Base-by-base conservation (phyloP, 2,888 invertebrate genomes). In the Sinodicranocentrus sp. region DNA sequence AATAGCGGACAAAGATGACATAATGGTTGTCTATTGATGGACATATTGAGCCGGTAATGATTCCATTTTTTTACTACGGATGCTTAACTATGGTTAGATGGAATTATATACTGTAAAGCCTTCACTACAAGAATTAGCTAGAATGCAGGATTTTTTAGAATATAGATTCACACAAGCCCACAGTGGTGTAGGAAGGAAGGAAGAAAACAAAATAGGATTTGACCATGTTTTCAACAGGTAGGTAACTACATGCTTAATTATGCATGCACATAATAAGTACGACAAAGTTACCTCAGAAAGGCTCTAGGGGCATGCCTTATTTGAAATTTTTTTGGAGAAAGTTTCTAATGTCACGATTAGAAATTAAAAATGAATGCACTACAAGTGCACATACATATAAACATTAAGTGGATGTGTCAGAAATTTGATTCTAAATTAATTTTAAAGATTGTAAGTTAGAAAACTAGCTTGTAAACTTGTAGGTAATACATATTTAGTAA, bases 281-380 rank as follows among this genome's bases (percentile, higher is more conserved):
- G 65, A 39, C 39, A 43, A 5, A 39, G 6, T 8, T 39, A 77
- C 43, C 59, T 77, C 76, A 23, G 76, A 77, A 13, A 77, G 76
- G 67, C 76, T 67, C 13, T 33, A 77, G 76, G 65, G 67, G 57
- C 43, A 77, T 57, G 57, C 77, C 68, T 77, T 77, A 57, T 77
- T 77, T 77, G 77, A 77, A 39, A 13, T 39, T 39, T 39, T 39
- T 13, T 39, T 39, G 5, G n/a, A n/a, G 77, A 77, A 77, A 77
- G 68, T 77, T 57, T 67, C 43, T 52, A 44, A 25, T 39, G 68
- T 77, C 77, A 77, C 77, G 77, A 77, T 43, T 63, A 19, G 25
- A 48, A 75, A 48, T 25, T 39, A 13, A 39, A 39, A 39, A 39
- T 13, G 39, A 39, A 39, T 13, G 39, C 5, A 39, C 39, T n/a